Evolutionary conservation across 1,140 invertebrate species (phyloP).

Genomic region (Chrysomallon squamiferum): DNA sequence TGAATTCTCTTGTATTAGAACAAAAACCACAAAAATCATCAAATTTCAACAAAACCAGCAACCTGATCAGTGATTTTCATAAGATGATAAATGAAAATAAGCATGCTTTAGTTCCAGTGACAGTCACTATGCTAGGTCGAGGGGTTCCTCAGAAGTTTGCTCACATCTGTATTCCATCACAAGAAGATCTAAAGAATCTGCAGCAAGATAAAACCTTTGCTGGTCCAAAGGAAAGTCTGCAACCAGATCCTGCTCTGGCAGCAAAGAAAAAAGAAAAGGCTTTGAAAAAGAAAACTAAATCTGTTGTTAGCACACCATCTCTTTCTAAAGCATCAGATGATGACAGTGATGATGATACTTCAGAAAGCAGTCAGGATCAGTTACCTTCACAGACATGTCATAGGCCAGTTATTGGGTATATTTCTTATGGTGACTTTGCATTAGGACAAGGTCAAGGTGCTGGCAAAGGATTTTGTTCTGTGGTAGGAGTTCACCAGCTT

Average conservation of each 20-base stretch:
- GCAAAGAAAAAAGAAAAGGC: constrained; percentile 65
- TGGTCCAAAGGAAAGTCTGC: constrained; percentile 68
- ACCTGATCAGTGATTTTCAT: neutral
- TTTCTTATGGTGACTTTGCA: constrained; percentile 74
- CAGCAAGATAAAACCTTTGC: constrained; percentile 52
- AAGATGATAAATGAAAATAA: constrained; percentile 63
- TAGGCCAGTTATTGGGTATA: constrained; percentile 76
- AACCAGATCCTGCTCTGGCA: constrained; percentile 67
- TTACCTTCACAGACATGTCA: neutral
- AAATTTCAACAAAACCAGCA: no score
- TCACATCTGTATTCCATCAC: constrained; percentile 65
- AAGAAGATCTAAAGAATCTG: constrained; percentile 66
- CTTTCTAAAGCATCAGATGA: neutral
- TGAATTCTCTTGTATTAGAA: neutral
- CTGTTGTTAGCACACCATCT: constrained; percentile 8
- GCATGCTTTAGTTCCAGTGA: constrained; percentile 62
- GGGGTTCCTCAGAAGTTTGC: constrained; percentile 46
- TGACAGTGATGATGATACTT: neutral
- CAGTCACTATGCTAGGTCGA: constrained; percentile 32
- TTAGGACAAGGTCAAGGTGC: constrained; percentile 63
- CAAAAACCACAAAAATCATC: no score
- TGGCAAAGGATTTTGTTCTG: constrained; percentile 49
- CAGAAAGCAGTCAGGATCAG: neutral
- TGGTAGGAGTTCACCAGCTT: constrained; percentile 29
- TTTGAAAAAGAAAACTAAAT: constrained; percentile 18